Conservation (phyloP, 1,140 invertebrate species). For the Musca vetustissima region DNA sequence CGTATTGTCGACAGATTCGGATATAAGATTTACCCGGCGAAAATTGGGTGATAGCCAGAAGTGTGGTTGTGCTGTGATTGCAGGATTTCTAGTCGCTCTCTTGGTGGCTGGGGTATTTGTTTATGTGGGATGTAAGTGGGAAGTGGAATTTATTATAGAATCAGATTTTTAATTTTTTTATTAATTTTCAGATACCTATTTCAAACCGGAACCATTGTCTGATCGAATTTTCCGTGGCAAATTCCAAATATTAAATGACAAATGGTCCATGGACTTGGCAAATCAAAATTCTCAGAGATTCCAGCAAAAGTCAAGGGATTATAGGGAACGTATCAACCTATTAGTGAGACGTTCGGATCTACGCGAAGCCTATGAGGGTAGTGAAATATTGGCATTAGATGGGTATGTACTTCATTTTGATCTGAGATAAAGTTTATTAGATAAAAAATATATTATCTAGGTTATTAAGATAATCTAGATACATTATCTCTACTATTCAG, state of each 20-base stretch:
- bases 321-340: constrained; percentile 74
- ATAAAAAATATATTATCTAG: no score
- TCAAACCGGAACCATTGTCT: constrained; percentile 71
- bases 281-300: constrained; percentile 69
- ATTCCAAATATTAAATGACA: constrained; percentile 71
- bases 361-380: constrained; percentile 50
- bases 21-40: constrained; percentile 80
- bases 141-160: not conserved
- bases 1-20: constrained; percentile 78
- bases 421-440: no score
- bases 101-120: constrained; percentile 79
- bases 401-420: constrained; percentile 62
- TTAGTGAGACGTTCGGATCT: constrained; percentile 72
- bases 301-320: constrained; percentile 68
- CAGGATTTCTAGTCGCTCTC: constrained; percentile 77
- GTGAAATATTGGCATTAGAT: constrained; percentile 62
- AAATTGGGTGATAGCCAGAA: constrained; percentile 77
- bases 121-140: constrained; percentile 88
- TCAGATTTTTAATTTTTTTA: not conserved
- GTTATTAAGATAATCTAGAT: no score
- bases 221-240: constrained; percentile 79
- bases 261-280: constrained; percentile 64
- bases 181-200: constrained; percentile 73
- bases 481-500: no score
- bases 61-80: constrained; percentile 81